A percentile compares a stretch with the other conserved stretches of the same genome.
These are phyloP conservation scores for Tyrophagus putrescentiae DNA, from an alignment of 1,140 invertebrate species.

Conservation along the genomic window DNA sequence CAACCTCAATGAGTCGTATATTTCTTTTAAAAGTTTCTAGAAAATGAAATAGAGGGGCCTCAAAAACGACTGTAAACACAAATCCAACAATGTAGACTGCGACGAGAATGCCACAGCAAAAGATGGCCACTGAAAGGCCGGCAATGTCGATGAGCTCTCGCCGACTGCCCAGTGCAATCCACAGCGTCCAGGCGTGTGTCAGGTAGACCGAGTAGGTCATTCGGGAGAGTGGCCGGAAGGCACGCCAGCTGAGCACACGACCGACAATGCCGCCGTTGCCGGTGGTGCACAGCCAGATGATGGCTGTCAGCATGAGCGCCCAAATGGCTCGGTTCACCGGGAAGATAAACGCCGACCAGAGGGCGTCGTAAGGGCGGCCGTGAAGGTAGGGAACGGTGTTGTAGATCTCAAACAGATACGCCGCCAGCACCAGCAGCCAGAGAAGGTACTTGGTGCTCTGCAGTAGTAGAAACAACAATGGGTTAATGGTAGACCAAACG, in stretches of 20 bases:
- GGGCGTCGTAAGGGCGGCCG: neutral
- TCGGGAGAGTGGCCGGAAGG: slow-evolving; percentile 33
- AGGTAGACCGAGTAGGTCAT: slow-evolving; percentile 37
- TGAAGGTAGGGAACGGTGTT: neutral
- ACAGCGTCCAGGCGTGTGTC: slow-evolving; percentile 29
- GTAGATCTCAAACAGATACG: neutral
- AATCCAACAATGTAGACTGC: neutral
- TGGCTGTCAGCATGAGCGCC: slow-evolving; percentile 64
- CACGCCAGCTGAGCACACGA: slow-evolving; percentile 33
- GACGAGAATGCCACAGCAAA: slow-evolving; percentile 16
- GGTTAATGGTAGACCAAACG: too few species aligned
- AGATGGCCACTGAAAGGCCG: slow-evolving; percentile 24
- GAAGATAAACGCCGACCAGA: slow-evolving; percentile 21
- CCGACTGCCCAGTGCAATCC: neutral
- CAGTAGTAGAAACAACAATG: neutral
- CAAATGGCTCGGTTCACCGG: slow-evolving; percentile 50
- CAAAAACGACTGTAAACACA: slow-evolving; percentile 17
- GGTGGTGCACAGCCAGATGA: slow-evolving; percentile 70
- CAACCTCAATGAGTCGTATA: too few species aligned
- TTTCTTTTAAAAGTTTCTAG: neutral
- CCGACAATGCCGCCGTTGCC: slow-evolving; percentile 39
- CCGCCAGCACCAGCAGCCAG: neutral
- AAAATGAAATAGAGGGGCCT: slow-evolving; percentile 21
- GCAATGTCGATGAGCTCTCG: slow-evolving; percentile 10
- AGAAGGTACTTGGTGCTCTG: slow-evolving; percentile 2